These are phyloP conservation scores for Podarcis lilfordi DNA, from an alignment of 2,797 vertebrate species.

Conservation along the genomic window DNA sequence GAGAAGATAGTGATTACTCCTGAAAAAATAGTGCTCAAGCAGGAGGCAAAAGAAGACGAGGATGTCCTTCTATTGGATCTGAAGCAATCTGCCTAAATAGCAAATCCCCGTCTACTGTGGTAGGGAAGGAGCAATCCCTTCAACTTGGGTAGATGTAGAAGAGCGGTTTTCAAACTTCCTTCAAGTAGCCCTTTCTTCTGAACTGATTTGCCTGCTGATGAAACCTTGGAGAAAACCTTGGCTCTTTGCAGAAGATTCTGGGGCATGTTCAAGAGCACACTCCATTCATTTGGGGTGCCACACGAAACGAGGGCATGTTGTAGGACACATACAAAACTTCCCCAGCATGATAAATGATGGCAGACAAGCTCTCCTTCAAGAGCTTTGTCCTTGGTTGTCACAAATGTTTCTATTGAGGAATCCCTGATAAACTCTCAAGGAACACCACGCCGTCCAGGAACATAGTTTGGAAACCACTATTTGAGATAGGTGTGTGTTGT, in stretches of 20 bases:
- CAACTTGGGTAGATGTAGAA: neutral
- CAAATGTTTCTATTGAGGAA: neutral
- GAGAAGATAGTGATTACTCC: slow-evolving; percentile 65
- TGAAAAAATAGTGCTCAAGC: slow-evolving; percentile 75
- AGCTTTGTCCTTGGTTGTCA: slow-evolving; percentile 4
- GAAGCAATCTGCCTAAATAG: slow-evolving; percentile 86
- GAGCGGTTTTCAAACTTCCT: neutral
- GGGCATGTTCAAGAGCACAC: no score
- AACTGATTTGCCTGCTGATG: neutral
- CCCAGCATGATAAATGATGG: neutral
- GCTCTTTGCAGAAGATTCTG: neutral
- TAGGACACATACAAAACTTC: neutral
- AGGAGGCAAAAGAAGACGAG: slow-evolving; percentile 78
- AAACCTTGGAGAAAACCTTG: no score
- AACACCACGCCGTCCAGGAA: no score
- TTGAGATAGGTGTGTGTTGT: slow-evolving; percentile 39
- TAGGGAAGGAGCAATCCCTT: slow-evolving; percentile 14
- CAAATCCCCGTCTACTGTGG: neutral
- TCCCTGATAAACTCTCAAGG: neutral
- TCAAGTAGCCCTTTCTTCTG: neutral
- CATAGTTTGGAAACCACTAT: neutral
- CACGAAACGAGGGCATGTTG: neutral
- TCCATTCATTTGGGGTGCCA: neutral
- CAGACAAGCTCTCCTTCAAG: neutral
- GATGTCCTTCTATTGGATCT: slow-evolving; percentile 88